These are phyloP conservation scores for Alligator sinensis DNA, from an alignment of 2,113 vertebrate genomes.

Conservation along the genomic window DNA sequence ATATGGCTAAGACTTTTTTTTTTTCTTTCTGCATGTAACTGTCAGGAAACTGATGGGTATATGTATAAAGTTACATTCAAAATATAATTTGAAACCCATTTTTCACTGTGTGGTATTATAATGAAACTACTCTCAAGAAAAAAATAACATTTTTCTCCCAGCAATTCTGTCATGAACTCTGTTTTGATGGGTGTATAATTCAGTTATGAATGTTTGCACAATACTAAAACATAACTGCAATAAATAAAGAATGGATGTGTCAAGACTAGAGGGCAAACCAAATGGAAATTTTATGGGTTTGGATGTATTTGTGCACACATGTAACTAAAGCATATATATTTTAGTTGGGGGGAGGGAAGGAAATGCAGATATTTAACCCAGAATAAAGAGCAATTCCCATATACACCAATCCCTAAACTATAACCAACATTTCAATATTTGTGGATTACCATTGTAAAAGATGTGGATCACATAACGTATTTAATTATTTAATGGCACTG, in stretches of 20 bases:
- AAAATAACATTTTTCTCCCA: neutral
- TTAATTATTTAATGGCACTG: no score
- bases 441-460: no score
- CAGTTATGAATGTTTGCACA: constrained; percentile 28
- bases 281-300: neutral
- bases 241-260: no score
- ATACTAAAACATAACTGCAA: neutral
- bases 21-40: neutral
- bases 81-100: constrained; percentile 1
- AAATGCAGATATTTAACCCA: no score
- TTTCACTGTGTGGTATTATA: neutral
- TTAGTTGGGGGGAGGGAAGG: neutral
- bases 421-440: no score
- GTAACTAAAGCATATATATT: constrained; percentile 30
- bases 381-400: no score
- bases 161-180: neutral
- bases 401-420: no score
- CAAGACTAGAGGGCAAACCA: no score
- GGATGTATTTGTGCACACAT: constrained; percentile 17
- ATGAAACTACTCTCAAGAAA: neutral
- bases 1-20: constrained; percentile 7
- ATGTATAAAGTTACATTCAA: neutral
- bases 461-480: no score
- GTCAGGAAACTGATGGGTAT: neutral
- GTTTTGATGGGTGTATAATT: neutral